A percentile compares a stretch with the other conserved stretches of the same genome.
Conservation (phyloP, 2,113 vertebrate genomes). For the Callopanchax toddi region DNA sequence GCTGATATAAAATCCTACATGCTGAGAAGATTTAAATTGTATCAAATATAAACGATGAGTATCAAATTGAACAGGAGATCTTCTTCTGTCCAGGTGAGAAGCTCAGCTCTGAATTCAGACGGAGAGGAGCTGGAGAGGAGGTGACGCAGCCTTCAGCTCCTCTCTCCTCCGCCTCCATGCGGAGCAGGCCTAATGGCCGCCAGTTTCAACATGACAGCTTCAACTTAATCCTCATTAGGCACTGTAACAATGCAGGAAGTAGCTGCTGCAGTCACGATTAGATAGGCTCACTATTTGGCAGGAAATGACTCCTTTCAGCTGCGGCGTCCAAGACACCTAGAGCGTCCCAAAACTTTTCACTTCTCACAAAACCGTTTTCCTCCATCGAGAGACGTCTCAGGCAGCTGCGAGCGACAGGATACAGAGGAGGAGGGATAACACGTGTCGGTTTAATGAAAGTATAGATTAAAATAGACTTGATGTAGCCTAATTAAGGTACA, state of each 20-base stretch:
- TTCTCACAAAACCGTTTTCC: conserved; percentile 8
- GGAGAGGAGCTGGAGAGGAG: conserved; percentile 4
- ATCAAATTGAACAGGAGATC: not conserved
- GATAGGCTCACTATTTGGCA: conserved; percentile 82
- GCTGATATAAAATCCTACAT: not conserved
- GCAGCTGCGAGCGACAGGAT: not conserved
- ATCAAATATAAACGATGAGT: no score
- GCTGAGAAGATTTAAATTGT: no score
- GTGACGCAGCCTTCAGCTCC: conserved; percentile 11
- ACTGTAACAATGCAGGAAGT: conserved; percentile 83
- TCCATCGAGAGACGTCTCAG: not conserved
- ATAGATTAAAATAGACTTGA: no score
- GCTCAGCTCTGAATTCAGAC: conserved; percentile 15
- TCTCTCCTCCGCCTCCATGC: conserved; percentile 12
- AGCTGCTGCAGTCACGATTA: conserved; percentile 77
- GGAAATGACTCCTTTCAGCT: conserved; percentile 75
- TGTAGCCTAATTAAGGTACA: no score
- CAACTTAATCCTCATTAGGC: conserved; percentile 81
- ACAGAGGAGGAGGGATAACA: not conserved
- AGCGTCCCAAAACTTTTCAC: conserved; percentile 66
- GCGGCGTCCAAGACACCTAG: conserved; percentile 72
- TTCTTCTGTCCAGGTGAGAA: conserved; percentile 25
- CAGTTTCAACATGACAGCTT: conserved; percentile 73
- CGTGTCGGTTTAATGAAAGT: no score
- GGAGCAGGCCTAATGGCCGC: conserved; percentile 68